Conservation (phyloP, 1,140 invertebrate species). For the Asobara japonica region DNA sequence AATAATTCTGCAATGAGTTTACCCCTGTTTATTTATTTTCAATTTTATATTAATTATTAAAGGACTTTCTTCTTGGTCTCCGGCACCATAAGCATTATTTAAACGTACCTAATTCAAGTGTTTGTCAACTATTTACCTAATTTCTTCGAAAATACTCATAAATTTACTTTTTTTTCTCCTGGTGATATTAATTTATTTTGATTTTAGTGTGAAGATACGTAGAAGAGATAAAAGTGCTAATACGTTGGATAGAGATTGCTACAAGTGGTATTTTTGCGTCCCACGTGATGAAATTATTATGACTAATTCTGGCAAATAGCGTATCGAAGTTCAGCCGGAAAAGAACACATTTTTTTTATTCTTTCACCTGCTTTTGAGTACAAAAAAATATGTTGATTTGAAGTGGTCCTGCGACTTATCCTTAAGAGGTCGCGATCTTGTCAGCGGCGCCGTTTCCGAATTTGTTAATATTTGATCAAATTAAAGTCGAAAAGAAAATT, state of each 20-base stretch:
- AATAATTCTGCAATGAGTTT: slow-evolving; percentile 11
- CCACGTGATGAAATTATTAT: too few species aligned
- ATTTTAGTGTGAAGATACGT: background rate
- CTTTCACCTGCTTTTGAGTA: too few species aligned
- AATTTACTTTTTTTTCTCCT: background rate
- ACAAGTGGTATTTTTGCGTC: too few species aligned
- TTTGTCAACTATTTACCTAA: background rate
- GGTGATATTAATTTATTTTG: background rate
- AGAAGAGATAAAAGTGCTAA: background rate
- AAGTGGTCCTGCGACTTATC: too few species aligned
- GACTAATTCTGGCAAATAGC: too few species aligned
- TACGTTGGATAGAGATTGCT: background rate
- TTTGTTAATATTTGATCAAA: too few species aligned
- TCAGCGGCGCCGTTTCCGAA: too few species aligned
- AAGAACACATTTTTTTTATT: too few species aligned
- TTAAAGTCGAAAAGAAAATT: too few species aligned
- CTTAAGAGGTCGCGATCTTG: too few species aligned
- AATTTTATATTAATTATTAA: background rate
- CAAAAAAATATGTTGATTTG: too few species aligned
- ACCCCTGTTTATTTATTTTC: background rate
- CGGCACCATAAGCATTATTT: background rate
- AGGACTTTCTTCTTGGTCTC: background rate
- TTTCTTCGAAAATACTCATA: background rate
- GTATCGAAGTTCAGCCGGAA: too few species aligned
- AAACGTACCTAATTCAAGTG: background rate